phyloP scores from a whole-genome alignment of 1,140 invertebrate species.

The Drosophila saltans region DNA sequence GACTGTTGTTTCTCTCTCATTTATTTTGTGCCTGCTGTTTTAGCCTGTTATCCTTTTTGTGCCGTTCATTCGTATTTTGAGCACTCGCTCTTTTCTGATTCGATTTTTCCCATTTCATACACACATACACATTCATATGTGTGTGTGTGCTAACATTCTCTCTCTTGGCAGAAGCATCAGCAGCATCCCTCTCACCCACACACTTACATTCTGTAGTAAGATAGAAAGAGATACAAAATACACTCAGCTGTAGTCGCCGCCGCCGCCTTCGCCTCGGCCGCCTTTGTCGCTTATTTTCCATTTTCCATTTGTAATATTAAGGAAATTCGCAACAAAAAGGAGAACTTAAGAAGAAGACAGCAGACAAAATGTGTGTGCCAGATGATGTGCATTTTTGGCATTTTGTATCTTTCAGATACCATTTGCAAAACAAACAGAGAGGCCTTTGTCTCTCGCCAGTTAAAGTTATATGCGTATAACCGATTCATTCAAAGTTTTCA shows the following conservation, averaged over 20 bases:
- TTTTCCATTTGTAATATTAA: constrained; percentile 12
- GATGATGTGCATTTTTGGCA: constrained; percentile 39
- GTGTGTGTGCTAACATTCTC: neutral
- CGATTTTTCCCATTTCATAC: constrained; percentile 68
- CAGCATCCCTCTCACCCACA: constrained; percentile 28
- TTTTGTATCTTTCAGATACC: constrained; percentile 38
- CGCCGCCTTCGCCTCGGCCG: neutral
- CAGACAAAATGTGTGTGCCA: constrained; percentile 50
- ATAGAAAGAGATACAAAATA: neutral
- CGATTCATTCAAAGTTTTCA: constrained; percentile 5
- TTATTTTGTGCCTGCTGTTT: constrained; percentile 52
- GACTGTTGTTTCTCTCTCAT: constrained; percentile 36
- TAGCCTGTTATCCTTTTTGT: constrained; percentile 71
- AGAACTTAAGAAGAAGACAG: constrained; percentile 13
- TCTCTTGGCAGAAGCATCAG: constrained; percentile 28
- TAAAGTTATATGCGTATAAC: neutral
- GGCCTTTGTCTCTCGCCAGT: constrained; percentile 16
- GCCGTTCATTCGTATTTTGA: constrained; percentile 31
- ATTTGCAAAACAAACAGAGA: constrained; percentile 34
- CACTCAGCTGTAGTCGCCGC: constrained; percentile 17
- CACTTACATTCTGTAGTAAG: constrained; percentile 9
- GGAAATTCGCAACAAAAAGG: constrained; percentile 44
- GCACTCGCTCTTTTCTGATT: constrained; percentile 61
- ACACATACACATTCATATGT: constrained; percentile 14
- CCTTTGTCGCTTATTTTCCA: constrained; percentile 46